phyloP scores from a whole-genome alignment of 1,140 invertebrate genomes.

The Macrobrachium nipponense region DNA sequence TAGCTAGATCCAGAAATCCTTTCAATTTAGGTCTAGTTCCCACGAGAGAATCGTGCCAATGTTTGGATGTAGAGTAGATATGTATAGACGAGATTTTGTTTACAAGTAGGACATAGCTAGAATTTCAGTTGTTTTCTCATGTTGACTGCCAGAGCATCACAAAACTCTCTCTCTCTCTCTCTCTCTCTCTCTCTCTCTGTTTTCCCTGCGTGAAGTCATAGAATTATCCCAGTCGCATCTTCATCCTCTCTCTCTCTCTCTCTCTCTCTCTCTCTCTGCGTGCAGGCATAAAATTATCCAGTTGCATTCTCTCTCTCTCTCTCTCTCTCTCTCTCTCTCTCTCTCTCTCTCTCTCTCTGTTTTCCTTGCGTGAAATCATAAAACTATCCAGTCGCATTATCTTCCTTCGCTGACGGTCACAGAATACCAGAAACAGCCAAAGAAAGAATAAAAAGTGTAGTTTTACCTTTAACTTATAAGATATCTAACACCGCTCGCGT shows the following conservation, averaged over 20 bases:
- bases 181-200: conserved; percentile 26
- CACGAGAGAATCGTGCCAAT: too few relatives aligned
- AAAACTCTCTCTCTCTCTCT: conserved; percentile 14
- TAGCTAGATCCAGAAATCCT: too few relatives aligned
- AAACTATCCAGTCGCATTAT: too few relatives aligned
- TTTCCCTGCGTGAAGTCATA: too few relatives aligned
- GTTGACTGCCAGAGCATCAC: background rate
- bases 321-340: background rate
- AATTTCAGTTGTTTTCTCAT: background rate
- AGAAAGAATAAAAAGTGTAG: too few relatives aligned
- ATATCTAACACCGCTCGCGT: too few relatives aligned
- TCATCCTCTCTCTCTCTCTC: background rate
- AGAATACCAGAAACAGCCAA: too few relatives aligned
- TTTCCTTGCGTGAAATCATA: background rate
- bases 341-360: background rate
- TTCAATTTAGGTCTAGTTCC: too few relatives aligned
- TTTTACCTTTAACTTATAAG: too few relatives aligned
- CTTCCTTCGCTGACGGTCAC: too few relatives aligned
- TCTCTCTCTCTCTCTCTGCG: background rate
- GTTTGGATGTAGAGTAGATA: too few relatives aligned
- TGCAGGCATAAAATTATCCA: background rate
- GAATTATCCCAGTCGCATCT: background rate
- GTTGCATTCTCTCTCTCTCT: background rate
- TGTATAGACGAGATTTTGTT: too few relatives aligned
- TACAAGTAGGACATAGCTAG: background rate